Base-by-base conservation (phyloP, 2,888 invertebrate species). In the Oligia strigilis region DNA sequence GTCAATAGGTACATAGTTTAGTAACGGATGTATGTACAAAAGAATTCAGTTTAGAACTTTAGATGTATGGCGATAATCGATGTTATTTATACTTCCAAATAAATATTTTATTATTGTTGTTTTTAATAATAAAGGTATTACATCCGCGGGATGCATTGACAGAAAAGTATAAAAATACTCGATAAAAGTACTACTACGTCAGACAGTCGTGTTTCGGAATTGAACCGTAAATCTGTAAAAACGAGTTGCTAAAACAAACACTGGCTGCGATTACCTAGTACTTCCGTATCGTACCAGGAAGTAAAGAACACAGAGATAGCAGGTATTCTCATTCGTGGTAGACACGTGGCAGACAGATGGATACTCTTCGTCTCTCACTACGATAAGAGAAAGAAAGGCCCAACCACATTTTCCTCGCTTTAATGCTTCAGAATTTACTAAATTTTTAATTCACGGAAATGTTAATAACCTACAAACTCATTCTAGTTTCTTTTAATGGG, bases 391-490 rank as follows among this genome's bases (percentile, higher is more conserved):
- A 65, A 19, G 9, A 70, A 67, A 52, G 4, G 19, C 65, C 23
- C 14, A 55, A 52, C 58, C 60, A 71, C 36, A 52, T 65, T 75
- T 81, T 60, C 13, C n/a, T 29, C 8, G 13, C 4, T 29, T 23
- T 60, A n/a, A 79, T 23, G 60, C 36, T 55, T 79, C 46, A 71
- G 13, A 77, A 66, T 66, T 82, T 58, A 65, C 64, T 60, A 14
- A 73, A 23, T 62, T 66, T 73, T 74, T 73, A 78, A 83, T 74
- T 71, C 66, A 66, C 72, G 79, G 70, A 82, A 78, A 83, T 78
- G 79, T 82, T 83, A 60, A 82, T 71, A 83, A 79, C 52, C 72
- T 75, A 84, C 72, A 60, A 84, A 72, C 75, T 80, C 72, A 75
- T 80, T 80, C n/a, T 73, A 43, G 70, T 74, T 83, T 64, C 0